Percentiles rank a stretch among this genome's conserved stretches.
phyloP scores from a whole-genome alignment of 2,888 invertebrate species.

The Torymus texanus region DNA sequence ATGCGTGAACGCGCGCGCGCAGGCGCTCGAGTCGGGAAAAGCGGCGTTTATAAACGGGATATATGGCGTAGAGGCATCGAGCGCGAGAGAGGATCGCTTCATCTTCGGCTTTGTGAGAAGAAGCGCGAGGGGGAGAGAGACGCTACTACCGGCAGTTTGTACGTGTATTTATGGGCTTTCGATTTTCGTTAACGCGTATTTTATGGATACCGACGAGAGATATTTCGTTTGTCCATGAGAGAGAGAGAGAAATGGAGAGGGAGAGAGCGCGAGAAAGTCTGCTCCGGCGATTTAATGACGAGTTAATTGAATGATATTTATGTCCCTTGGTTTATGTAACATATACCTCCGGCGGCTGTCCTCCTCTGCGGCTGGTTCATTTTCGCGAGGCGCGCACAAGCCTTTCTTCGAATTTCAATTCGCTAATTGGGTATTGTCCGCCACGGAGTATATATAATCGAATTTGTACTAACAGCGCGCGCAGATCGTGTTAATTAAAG shows the following conservation, averaged over 20 bases:
- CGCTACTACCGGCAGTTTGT: no score
- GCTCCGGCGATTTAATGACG: conserved; percentile 45
- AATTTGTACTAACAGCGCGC: conserved; percentile 29
- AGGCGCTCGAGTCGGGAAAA: conserved; percentile 11
- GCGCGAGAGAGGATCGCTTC: conserved; percentile 30
- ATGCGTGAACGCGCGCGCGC: conserved; percentile 36
- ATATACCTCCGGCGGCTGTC: no score
- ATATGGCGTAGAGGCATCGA: not conserved
- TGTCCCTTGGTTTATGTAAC: conserved; percentile 36
- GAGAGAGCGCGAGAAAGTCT: conserved; percentile 31
- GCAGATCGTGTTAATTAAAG: conserved; percentile 22
- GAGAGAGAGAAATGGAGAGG: conserved; percentile 10
- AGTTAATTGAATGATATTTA: conserved; percentile 56
- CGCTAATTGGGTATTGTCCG: conserved; percentile 39
- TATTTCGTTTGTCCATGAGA: conserved; percentile 3
- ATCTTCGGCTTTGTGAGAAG: conserved; percentile 27
- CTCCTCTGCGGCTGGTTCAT: not conserved
- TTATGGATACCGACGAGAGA: conserved; percentile 18
- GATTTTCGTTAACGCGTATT: conserved; percentile 44
- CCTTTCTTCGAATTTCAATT: conserved; percentile 11
- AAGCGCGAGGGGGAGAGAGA: not conserved
- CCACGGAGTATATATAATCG: not conserved
- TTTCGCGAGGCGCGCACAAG: not conserved
- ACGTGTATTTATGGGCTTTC: conserved; percentile 42
- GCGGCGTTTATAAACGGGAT: not conserved